Evolutionary conservation across 2,113 vertebrate species (phyloP).

Genomic region (Trichomycterus rosablanca): DNA sequence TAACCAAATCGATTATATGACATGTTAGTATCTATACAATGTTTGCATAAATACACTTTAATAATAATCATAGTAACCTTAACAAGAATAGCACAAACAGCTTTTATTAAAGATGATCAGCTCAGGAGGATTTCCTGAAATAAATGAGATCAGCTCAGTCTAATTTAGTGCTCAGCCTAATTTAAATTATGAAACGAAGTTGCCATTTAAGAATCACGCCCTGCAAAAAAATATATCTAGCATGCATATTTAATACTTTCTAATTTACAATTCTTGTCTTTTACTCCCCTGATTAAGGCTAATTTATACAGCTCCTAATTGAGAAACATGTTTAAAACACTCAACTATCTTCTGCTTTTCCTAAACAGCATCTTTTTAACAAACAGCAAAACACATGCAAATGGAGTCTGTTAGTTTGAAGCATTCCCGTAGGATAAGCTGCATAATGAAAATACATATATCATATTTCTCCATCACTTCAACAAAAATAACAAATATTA

Average conservation of each 20-base stretch:
- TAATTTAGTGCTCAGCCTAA: no score
- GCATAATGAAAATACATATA: constrained; percentile 67
- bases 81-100: no score
- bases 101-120: no score
- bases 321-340: constrained; percentile 39
- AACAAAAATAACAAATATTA: constrained; percentile 55
- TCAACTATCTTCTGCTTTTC: constrained; percentile 47
- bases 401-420: constrained; percentile 58
- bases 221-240: no score
- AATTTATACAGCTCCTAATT: constrained; percentile 32
- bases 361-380: constrained; percentile 44
- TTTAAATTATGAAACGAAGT: no score
- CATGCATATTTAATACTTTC: constrained; percentile 29
- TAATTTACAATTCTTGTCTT: constrained; percentile 38
- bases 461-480: constrained; percentile 52
- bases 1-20: no score
- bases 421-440: constrained; percentile 57
- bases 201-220: no score
- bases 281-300: constrained; percentile 6
- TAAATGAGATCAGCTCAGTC: no score
- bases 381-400: constrained; percentile 50
- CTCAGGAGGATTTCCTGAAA: no score
- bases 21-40: no score
- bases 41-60: constrained; percentile 28
- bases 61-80: no score